Evolutionary conservation across 35 echinoderm and acorn worm genomes (phyloP).

Genomic region (Chiridota heheva): DNA sequence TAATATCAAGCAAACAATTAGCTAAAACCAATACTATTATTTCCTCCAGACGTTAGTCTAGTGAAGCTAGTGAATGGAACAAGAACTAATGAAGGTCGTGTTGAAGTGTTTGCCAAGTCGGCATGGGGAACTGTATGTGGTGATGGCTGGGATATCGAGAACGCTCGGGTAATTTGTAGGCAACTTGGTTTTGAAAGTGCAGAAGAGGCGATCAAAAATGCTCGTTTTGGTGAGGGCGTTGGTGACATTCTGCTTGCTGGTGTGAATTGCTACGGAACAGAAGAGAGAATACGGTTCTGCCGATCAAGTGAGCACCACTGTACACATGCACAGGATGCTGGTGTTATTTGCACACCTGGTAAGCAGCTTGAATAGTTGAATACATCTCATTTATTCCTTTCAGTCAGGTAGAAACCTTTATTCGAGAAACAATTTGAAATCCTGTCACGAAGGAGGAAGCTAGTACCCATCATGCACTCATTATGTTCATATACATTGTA

Average conservation of each 20-base stretch:
- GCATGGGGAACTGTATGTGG: conserved; percentile 21
- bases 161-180: conserved; percentile 7
- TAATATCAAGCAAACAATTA: no score
- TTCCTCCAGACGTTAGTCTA: no score
- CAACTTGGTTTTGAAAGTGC: not conserved
- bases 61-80: not conserved
- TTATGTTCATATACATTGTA: no score
- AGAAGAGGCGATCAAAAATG: not conserved
- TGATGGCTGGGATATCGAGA: not conserved
- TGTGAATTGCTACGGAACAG: not conserved
- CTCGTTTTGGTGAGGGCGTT: not conserved
- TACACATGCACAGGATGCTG: conserved; percentile 7
- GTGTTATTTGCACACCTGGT: conserved; percentile 4
- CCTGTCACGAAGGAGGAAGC: no score
- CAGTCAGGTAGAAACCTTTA: no score
- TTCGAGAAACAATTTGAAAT: no score
- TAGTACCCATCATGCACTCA: no score
- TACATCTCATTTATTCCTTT: no score
- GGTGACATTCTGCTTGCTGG: conserved; percentile 7
- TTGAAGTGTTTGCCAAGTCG: not conserved
- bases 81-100: not conserved
- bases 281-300: no score
- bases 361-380: not conserved
- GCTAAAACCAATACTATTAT: no score
- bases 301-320: conserved; percentile 4